Percentiles rank a stretch among this genome's conserved stretches.
phyloP scores from a whole-genome alignment of 2,888 invertebrate genomes.

The Drosophila paracracens region DNA sequence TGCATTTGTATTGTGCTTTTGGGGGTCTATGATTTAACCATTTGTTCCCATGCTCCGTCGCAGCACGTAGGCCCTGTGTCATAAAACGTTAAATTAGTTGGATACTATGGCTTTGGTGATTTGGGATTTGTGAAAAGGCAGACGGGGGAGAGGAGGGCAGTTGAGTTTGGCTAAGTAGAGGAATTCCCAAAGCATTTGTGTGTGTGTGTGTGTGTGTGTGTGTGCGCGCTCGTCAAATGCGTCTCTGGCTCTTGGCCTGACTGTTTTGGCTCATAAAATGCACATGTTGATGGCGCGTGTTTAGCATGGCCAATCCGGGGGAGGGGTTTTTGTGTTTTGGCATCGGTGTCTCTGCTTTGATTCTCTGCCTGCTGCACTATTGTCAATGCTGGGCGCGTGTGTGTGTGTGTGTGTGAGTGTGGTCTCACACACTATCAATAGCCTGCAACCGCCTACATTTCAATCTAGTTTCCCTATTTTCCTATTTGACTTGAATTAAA shows the following conservation, averaged over 20 bases:
- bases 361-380: constrained; percentile 40
- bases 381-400: constrained; percentile 48
- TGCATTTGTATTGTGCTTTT: constrained; percentile 9
- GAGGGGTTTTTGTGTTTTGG: neutral
- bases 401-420: neutral
- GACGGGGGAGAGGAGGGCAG: neutral
- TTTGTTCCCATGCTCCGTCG: constrained; percentile 68
- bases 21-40: constrained; percentile 72
- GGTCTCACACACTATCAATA: constrained; percentile 33
- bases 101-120: constrained; percentile 52
- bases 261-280: constrained; percentile 73
- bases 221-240: constrained; percentile 41
- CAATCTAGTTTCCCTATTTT: constrained; percentile 67
- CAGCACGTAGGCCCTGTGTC: constrained; percentile 73
- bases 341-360: constrained; percentile 21
- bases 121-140: constrained; percentile 9
- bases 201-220: constrained; percentile 33
- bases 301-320: constrained; percentile 61
- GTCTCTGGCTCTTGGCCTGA: constrained; percentile 34
- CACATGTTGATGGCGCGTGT: constrained; percentile 79
- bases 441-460: constrained; percentile 51
- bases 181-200: constrained; percentile 63
- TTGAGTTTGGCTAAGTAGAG: neutral
- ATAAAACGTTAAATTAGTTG: constrained; percentile 80
- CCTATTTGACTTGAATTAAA: constrained; percentile 77